Conservation (phyloP, 2,888 invertebrate genomes). For the Dynastes maya region DNA sequence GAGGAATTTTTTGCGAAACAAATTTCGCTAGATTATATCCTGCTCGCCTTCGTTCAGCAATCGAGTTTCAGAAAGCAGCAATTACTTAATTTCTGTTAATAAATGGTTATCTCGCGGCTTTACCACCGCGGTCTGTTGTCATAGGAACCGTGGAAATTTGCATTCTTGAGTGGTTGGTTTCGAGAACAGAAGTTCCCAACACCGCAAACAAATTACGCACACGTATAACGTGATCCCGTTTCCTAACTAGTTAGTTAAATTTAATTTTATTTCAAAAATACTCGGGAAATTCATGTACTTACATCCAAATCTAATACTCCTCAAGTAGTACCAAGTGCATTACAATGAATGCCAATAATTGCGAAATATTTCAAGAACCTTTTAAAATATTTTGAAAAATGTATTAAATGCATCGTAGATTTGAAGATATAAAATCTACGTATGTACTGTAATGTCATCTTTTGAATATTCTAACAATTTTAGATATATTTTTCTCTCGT, state of each 20-base stretch:
- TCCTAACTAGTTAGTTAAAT: slow-evolving; percentile 29
- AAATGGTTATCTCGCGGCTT: slow-evolving; percentile 29
- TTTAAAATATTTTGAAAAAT: too few species aligned
- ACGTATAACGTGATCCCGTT: slow-evolving; percentile 24
- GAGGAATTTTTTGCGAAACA: not conserved
- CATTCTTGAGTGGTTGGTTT: slow-evolving; percentile 36
- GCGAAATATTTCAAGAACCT: too few species aligned
- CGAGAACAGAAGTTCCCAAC: slow-evolving; percentile 36
- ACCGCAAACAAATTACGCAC: slow-evolving; percentile 12
- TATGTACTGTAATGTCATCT: too few species aligned
- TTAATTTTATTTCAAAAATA: not conserved
- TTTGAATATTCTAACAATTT: too few species aligned
- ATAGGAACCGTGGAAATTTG: slow-evolving; percentile 38
- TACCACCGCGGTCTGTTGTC: slow-evolving; percentile 12
- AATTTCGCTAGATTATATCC: slow-evolving; percentile 6
- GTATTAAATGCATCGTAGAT: too few species aligned
- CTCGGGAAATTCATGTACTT: too few species aligned
- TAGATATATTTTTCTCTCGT: too few species aligned
- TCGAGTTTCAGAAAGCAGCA: slow-evolving; percentile 37
- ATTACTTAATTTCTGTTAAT: slow-evolving; percentile 45
- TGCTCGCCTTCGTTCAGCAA: slow-evolving; percentile 14
- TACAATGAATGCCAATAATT: too few species aligned
- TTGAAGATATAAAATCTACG: too few species aligned
- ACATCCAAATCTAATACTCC: too few species aligned
- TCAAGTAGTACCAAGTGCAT: too few species aligned